Conservation (phyloP, 2,113 vertebrate genomes). For the Saimiri boliviensis region DNA sequence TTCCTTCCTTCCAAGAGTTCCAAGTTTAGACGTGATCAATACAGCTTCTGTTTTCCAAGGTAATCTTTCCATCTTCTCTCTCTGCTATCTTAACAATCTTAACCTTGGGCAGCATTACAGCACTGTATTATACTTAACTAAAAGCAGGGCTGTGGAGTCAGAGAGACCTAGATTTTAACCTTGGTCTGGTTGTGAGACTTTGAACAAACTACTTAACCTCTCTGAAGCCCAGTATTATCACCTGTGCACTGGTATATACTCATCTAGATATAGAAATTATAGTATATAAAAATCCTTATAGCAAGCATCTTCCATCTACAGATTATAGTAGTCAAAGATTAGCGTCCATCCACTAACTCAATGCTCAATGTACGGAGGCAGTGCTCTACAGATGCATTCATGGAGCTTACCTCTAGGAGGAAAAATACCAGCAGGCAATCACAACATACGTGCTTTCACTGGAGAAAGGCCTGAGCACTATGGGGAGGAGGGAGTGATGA, state of each 20-base stretch:
- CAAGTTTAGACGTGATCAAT: neutral
- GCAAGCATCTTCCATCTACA: neutral
- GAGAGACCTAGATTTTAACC: neutral
- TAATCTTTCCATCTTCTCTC: neutral
- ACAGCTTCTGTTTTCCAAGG: neutral
- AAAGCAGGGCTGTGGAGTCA: neutral
- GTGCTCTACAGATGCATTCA: neutral
- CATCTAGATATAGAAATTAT: neutral
- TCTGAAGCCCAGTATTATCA: neutral
- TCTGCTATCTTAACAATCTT: neutral
- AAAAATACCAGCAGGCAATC: neutral
- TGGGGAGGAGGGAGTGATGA: neutral
- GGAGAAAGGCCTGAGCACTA: neutral
- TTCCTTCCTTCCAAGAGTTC: neutral
- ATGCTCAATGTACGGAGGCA: neutral
- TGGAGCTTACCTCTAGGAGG: neutral
- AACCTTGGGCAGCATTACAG: neutral
- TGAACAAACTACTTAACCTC: neutral
- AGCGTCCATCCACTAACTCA: neutral
- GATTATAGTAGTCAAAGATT: neutral
- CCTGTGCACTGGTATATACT: neutral
- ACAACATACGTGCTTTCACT: neutral
- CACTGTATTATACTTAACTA: neutral
- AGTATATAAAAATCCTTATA: neutral
- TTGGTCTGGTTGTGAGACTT: neutral